Conservation (phyloP, 2,113 vertebrate genomes). For the Diadophis punctatus region DNA sequence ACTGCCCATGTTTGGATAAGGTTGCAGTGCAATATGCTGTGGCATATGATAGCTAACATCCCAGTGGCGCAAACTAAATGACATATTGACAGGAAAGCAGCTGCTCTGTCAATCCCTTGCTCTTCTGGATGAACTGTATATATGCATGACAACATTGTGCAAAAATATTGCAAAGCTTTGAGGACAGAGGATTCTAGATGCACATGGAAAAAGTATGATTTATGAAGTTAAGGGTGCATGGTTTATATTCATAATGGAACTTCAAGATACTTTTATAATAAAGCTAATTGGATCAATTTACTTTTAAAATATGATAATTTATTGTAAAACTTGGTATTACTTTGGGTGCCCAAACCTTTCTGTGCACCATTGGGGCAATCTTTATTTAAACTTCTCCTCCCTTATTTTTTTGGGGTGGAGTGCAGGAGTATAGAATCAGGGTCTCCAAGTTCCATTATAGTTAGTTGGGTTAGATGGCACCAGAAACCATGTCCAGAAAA, state of each 20-base stretch:
- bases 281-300: not conserved
- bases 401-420: not conserved
- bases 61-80: conserved; percentile 33
- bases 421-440: not conserved
- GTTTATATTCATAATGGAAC: not conserved
- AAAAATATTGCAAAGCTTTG: conserved; percentile 49
- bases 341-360: conserved; percentile 33
- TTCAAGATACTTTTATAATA: not conserved
- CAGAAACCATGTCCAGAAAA: not conserved
- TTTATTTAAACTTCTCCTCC: not conserved
- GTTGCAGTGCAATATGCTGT: conserved; percentile 29
- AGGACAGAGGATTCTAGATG: conserved; percentile 51
- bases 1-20: conserved; percentile 58
- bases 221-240: not conserved
- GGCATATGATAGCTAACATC: conserved; percentile 50
- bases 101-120: conserved; percentile 34
- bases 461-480: not conserved
- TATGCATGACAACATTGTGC: conserved; percentile 47
- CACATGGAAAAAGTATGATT: not conserved
- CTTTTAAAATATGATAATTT: conserved; percentile 35
- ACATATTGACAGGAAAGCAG: conserved; percentile 35
- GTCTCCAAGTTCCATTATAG: not conserved
- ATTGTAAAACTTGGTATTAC: conserved; percentile 31
- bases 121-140: conserved; percentile 38
- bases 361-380: not conserved